Conservation (phyloP, 1,140 invertebrate species). For the Matsumurasca onukii region DNA sequence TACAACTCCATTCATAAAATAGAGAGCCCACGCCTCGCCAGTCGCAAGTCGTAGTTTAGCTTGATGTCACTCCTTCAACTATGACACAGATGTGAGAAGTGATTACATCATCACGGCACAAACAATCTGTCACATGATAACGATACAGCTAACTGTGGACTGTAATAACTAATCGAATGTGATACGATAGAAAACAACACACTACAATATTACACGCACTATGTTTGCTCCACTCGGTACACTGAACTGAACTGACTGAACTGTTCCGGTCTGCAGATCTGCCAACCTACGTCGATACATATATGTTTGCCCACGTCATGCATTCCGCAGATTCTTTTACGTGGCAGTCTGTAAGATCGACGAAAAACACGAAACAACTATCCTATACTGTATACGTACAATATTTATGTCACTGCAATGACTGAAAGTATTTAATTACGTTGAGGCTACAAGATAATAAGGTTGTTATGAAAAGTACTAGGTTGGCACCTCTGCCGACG, state of each 20-base stretch:
- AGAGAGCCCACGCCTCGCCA: slow-evolving; percentile 13
- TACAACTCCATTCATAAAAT: slow-evolving; percentile 31
- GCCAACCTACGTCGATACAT: background rate
- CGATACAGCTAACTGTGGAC: too few species aligned
- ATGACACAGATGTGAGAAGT: background rate
- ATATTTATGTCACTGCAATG: too few species aligned
- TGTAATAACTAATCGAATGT: too few species aligned
- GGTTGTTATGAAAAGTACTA: background rate
- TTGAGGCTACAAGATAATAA: too few species aligned
- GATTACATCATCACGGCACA: background rate
- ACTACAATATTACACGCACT: background rate
- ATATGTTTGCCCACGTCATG: background rate
- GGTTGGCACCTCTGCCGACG: slow-evolving; percentile 11
- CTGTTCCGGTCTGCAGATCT: slow-evolving; percentile 3
- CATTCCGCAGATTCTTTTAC: slow-evolving; percentile 4
- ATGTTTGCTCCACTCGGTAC: slow-evolving; percentile 13
- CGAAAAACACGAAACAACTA: too few species aligned
- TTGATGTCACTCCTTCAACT: slow-evolving; percentile 7
- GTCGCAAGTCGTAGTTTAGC: background rate
- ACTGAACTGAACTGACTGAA: slow-evolving; percentile 25
- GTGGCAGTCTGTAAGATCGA: background rate
- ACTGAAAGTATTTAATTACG: too few species aligned
- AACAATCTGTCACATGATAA: background rate
- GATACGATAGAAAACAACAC: slow-evolving; percentile 22
- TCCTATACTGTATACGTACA: too few species aligned